Evolutionary conservation across 2,797 vertebrate species (phyloP), one percentile per base, ranked within the genome.

Genomic region (Corythornis leucogaster): DNA sequence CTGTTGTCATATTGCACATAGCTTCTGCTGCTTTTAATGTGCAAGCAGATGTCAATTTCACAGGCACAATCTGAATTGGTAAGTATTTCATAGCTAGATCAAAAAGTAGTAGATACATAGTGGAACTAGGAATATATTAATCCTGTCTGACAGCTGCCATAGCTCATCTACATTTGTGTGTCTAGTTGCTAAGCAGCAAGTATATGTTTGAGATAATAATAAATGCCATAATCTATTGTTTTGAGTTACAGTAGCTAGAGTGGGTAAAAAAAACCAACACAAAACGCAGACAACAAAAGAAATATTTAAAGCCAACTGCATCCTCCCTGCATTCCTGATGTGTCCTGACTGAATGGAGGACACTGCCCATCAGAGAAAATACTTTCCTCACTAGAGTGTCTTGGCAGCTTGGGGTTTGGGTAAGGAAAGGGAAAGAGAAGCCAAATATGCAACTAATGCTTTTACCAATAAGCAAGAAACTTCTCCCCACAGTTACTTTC

Each of bases 371-470:
- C 50, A 86, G 24, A 81, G 68, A 79, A 95, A 93, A 69, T 74
- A 88, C 30, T 93, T 90, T 93, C 80, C 68, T 93, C n/a, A 26
- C 53, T 70, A n/a, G 13, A 69, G 42, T 73, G 38, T 63, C 70
- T 90, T 93, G 85, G 87, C 78, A 93, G 45, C 63, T 64, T 73
- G 54, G 18, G 8, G 13, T 73, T 87, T 63, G 40, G 17, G 42
- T 50, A 93, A 85, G 46, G 25, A 86, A 61, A 31, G 6, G 13
- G 46, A 79, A 81, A 86, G 17, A 57, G 68, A 94, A 88, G 78
- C 67, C 90, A 90, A 61, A 33, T 88, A 91, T 48, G 57, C 42
- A 94, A 80, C 77, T 91, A 85, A 88, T 61, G 21, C 31, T 88
- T 92, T 86, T 84, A 86, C 46, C 83, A 81, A 77, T 9, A 26